Base-by-base conservation (phyloP, 1,140 invertebrate genomes). In the Homalodisca vitripennis region DNA sequence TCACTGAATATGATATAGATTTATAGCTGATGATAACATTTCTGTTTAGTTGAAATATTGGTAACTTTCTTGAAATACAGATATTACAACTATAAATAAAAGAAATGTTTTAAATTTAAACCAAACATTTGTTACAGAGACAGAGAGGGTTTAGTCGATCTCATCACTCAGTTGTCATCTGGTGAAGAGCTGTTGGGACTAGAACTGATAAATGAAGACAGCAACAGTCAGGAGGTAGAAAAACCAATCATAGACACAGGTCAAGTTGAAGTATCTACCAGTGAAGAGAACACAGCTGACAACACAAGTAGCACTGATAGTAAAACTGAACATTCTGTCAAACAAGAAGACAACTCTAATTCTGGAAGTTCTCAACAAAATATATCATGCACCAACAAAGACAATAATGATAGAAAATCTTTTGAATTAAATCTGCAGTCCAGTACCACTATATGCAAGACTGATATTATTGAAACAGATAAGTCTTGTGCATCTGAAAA, bases 121-220 rank as follows among this genome's bases (percentile, higher is more conserved):
- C n/a, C n/a, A n/a, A n/a, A n/a, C n/a, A n/a, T n/a, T n/a, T 51
- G 26, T 79, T 78, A 57, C 73, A 90, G 88, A 75, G 89, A 89
- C 77, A 81, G 90, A 64, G 88, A 91, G 71, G 89, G 90, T 72
- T 80, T 95, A 69, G 87, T 89, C 22, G 83, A 85, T 75, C 82
- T 95, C 10, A 93, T 95, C 75, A 81, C 81, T 30, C 84, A 88
- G 68, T 80, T 95, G 30, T 87, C 88, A 53, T 84, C 85, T 74
- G 87, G 88, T 34, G 88, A 90, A 75, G 84, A 87, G 67, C 80
- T 84, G 1, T 75, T 82, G 22, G 82, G 83, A 46, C 78, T 83
- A 46, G 79, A 82, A 17, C 81, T 84, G 66, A 77, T 81, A 1
- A 88, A 89, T 79, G 89, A 90, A 77, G 88, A 89, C 73, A 87